A percentile compares a stretch with the other conserved stretches of the same genome.
These are phyloP conservation scores for Amphipyra berbera DNA, from an alignment of 2,888 invertebrate genomes.

Conservation along the genomic window DNA sequence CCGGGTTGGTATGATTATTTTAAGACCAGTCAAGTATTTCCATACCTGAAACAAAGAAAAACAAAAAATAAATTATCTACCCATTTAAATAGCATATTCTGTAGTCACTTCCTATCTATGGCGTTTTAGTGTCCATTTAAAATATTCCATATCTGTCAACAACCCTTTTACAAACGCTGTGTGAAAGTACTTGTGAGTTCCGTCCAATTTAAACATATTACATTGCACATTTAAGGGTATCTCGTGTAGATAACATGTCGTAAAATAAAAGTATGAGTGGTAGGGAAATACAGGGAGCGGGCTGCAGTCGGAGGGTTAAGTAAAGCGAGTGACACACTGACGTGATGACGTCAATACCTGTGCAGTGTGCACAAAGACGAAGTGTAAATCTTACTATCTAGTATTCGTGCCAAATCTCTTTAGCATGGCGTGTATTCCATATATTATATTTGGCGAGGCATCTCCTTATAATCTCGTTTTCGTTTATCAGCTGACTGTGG, in stretches of 20 bases:
- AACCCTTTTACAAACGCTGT: conserved; percentile 55
- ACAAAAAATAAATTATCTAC: conserved; percentile 17
- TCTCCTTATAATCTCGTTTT: conserved; percentile 62
- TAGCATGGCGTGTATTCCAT: conserved; percentile 41
- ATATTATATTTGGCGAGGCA: conserved; percentile 47
- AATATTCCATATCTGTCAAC: conserved; percentile 45
- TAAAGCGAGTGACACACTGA: conserved; percentile 51
- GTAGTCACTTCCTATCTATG: conserved; percentile 27
- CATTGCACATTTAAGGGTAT: conserved; percentile 78
- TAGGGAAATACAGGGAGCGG: conserved; percentile 60
- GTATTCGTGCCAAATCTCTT: conserved; percentile 49
- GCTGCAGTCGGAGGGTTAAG: conserved; percentile 65
- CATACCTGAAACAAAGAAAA: conserved; percentile 56
- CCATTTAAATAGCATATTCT: conserved; percentile 13
- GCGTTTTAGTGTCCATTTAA: conserved; percentile 44
- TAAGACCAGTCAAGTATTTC: background rate
- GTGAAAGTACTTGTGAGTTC: conserved; percentile 63
- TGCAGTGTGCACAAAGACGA: conserved; percentile 2
- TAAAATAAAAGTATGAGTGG: conserved; percentile 77
- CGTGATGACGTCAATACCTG: conserved; percentile 45
- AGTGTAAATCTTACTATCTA: conserved; percentile 36
- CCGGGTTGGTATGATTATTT: background rate
- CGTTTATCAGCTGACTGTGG: conserved; percentile 62
- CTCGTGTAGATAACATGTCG: conserved; percentile 76
- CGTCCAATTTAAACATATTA: conserved; percentile 71